Conservation (phyloP, 2,113 vertebrate genomes). For the Ginglymostoma cirratum region DNA sequence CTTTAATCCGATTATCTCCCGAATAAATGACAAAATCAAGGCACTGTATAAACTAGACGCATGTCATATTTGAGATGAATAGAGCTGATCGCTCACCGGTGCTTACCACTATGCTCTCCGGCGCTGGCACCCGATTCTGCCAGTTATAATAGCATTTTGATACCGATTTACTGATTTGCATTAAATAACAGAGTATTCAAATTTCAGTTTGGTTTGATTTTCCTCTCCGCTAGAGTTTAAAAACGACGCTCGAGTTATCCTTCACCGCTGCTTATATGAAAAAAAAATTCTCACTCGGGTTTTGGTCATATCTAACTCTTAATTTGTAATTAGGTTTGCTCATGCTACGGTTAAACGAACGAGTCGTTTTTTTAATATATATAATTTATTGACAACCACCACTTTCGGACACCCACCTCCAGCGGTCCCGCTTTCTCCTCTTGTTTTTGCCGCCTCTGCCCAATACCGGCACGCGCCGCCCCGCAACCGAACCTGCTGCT, state of each 20-base stretch:
- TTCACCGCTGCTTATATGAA: background rate
- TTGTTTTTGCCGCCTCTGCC: slow-evolving; percentile 28
- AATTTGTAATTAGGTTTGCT: background rate
- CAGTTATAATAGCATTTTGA: background rate
- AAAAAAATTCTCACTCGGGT: background rate
- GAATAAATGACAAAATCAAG: background rate
- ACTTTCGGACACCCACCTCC: background rate
- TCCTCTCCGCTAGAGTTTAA: background rate
- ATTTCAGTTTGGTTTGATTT: background rate
- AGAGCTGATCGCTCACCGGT: background rate
- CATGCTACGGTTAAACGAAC: background rate
- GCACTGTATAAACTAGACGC: background rate
- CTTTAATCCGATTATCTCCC: background rate
- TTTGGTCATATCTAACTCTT: background rate
- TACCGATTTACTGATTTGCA: too few species aligned
- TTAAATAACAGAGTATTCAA: background rate
- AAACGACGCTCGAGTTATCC: background rate
- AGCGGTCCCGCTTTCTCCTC: background rate
- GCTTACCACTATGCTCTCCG: background rate
- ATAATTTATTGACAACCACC: background rate
- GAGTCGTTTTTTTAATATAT: background rate
- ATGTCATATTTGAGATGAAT: background rate
- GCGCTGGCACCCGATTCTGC: background rate
- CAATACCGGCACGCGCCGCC: background rate
- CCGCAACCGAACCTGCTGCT: slow-evolving; percentile 2